Base-by-base conservation (phyloP, 2,797 vertebrate genomes). In the Apogon hyalosoma region DNA sequence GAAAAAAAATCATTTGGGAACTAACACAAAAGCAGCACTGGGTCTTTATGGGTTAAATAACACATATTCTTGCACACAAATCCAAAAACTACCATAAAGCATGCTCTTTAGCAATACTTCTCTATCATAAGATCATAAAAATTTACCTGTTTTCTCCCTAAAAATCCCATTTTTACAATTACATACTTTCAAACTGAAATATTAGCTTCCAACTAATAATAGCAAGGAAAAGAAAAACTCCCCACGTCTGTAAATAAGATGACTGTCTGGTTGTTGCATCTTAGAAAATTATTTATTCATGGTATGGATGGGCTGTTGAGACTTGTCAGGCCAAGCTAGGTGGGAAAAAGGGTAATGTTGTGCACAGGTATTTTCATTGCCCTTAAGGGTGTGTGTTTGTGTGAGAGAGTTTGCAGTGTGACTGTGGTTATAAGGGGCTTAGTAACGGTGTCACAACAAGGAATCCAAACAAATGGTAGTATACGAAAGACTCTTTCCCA, bases 371-470 rank as follows among this genome's bases (percentile, higher is more conserved):
- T 69, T 69, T 88, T 40, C 72, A 73, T 16, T 88, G 73, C 72
- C 76, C 79, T 82, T 24, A 48, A 88, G 90, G 92, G 80, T 75
- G 66, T 66, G 39, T 67, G 36, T 42, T 49, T 59, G 61, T 71
- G 55, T 53, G 46, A 28, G 38, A 54, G 41, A n/a, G 41, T 52
- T 24, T 12, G n/a, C 12, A 54, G 50, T 64, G 60, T 63, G 63
- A 60, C 58, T 24, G 68, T 48, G 53, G 50, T 46, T 71, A 39
- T 55, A 48, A 59, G 43, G 36, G 66, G 63, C 47, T 83, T 77
- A 82, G 55, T 63, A 64, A 81, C 82, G 56, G 14, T 92, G 92
- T 92, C 88, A 88, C 83, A 92, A 90, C 92, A 91, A 48, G 81
- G 87, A 88, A 88, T 79, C 72, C 75, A 73, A 82, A 89, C 85